Percentiles rank a stretch among this genome's conserved stretches.
These are phyloP conservation scores for Ptychobarbus kaznakovi DNA, from an alignment of 2,797 vertebrate species.

Conservation along the genomic window DNA sequence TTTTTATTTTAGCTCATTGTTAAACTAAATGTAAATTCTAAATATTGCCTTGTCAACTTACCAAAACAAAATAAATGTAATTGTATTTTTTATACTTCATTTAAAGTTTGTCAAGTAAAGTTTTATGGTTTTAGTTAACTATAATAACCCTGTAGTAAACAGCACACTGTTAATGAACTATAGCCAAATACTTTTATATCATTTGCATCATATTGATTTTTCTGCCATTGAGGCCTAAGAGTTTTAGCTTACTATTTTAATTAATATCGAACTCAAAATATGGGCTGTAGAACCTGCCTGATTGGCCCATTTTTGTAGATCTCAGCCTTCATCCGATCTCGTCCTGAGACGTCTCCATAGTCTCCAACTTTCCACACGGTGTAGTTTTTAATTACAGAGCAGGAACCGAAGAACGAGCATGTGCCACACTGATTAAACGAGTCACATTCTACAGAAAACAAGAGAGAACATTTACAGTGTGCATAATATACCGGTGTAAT, in stretches of 20 bases:
- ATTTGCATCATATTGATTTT: not conserved
- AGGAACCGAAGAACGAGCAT: constrained; percentile 80
- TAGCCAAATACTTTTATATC: not conserved
- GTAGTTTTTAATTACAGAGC: constrained; percentile 81
- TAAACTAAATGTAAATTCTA: too few relatives aligned
- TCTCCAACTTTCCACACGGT: constrained; percentile 84
- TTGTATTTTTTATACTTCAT: not conserved
- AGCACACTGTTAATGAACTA: not conserved
- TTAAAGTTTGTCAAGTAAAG: not conserved
- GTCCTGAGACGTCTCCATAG: constrained; percentile 78
- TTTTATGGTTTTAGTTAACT: not conserved
- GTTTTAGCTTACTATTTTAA: not conserved
- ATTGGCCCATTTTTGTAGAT: constrained; percentile 85
- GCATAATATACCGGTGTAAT: not conserved
- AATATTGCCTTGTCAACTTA: not conserved
- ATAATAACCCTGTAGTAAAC: not conserved
- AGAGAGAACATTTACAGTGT: not conserved
- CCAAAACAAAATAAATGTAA: not conserved
- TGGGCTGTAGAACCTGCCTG: constrained; percentile 70
- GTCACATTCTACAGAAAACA: constrained; percentile 75
- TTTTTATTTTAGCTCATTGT: not conserved
- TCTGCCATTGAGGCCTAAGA: too few relatives aligned
- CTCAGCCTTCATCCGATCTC: constrained; percentile 86
- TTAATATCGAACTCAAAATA: not conserved
- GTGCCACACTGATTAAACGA: constrained; percentile 87